Evolutionary conservation across 2,113 vertebrate species (phyloP).

Genomic region (Microcebus tavaratra): DNA sequence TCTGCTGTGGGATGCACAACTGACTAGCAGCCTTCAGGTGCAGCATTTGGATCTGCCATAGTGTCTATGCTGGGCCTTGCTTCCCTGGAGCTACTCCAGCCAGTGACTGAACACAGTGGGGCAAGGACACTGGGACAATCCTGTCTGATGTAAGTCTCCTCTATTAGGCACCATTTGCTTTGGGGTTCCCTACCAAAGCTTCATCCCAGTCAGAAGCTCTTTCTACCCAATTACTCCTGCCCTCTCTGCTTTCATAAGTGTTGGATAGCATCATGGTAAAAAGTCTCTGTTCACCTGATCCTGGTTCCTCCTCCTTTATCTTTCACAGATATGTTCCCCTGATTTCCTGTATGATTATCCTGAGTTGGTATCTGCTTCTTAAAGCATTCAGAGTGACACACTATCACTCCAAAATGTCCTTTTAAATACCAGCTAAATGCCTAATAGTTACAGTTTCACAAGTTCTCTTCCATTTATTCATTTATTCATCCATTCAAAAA

Average conservation of each 20-base stretch:
- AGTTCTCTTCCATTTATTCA: not conserved
- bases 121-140: rapidly evolving
- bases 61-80: not conserved
- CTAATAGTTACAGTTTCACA: not conserved
- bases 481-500: not conserved
- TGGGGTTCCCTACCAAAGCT: not conserved
- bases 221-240: not conserved
- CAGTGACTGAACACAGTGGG: not conserved
- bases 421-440: not conserved
- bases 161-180: not conserved
- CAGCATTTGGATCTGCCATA: not conserved
- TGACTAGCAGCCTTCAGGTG: not conserved
- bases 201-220: not conserved
- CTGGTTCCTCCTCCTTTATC: not conserved
- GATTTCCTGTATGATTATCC: not conserved
- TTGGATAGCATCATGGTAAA: not conserved
- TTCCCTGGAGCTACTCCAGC: not conserved
- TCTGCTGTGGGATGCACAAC: not conserved
- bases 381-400: not conserved
- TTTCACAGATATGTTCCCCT: not conserved
- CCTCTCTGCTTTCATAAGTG: not conserved
- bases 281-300: not conserved
- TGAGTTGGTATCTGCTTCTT: not conserved
- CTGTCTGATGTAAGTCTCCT: rapidly evolving
- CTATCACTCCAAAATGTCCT: not conserved